Evolutionary conservation across 2,888 invertebrate species (phyloP).

Genomic region (Apamea anceps): DNA sequence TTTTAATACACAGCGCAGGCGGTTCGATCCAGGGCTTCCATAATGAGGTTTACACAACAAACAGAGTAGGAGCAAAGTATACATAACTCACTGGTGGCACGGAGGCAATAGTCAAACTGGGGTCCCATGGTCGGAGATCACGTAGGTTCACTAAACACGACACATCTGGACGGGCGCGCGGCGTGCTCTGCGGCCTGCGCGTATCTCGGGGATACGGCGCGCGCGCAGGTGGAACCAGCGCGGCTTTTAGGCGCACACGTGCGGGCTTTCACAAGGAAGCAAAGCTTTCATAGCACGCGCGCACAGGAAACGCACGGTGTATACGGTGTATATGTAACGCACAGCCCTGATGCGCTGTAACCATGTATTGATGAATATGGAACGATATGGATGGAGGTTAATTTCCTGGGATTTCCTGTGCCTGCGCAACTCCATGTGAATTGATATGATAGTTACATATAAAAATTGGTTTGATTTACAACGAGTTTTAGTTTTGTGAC

Average conservation of each 20-base stretch:
- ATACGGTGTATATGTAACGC: too few relatives aligned
- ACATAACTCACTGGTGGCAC: slow-evolving; percentile 86
- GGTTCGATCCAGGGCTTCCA: slow-evolving; percentile 49
- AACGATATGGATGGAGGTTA: slow-evolving; percentile 51
- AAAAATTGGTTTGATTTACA: neutral
- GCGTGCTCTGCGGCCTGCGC: slow-evolving; percentile 79
- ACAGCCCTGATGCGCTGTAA: slow-evolving; percentile 70
- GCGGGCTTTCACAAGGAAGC: slow-evolving; percentile 86
- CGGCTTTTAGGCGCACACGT: slow-evolving; percentile 80
- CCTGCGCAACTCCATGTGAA: slow-evolving; percentile 13
- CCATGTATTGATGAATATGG: slow-evolving; percentile 67
- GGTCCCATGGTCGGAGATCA: slow-evolving; percentile 83
- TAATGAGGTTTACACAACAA: slow-evolving; percentile 61
- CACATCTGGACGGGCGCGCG: slow-evolving; percentile 87
- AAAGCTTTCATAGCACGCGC: slow-evolving; percentile 72
- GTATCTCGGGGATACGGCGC: slow-evolving; percentile 73
- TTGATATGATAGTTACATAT: slow-evolving; percentile 4
- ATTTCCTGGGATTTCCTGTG: slow-evolving; percentile 54
- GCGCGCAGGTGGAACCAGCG: slow-evolving; percentile 82
- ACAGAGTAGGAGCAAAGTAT: slow-evolving; percentile 56
- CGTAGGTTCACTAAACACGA: slow-evolving; percentile 80
- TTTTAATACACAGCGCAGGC: slow-evolving; percentile 64
- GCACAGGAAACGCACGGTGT: slow-evolving; percentile 73
- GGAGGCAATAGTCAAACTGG: slow-evolving; percentile 88
- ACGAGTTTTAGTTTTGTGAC: neutral